Evolutionary conservation across 1,140 invertebrate genomes (phyloP).

Genomic region (Pogonognathellus flavescens): DNA sequence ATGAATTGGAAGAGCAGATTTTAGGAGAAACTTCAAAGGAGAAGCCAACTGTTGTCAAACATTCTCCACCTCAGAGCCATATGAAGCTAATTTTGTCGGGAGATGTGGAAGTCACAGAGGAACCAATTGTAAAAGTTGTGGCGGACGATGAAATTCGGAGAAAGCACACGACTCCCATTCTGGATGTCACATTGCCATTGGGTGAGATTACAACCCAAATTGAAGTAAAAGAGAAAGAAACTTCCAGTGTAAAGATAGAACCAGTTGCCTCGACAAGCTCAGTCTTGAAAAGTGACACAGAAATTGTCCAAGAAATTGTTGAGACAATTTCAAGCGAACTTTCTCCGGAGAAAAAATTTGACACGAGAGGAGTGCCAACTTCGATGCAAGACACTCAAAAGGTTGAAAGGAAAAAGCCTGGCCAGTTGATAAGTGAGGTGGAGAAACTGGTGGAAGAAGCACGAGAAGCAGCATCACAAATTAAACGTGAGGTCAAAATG

Average conservation of each 20-base stretch:
- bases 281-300: neutral
- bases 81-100: neutral
- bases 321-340: neutral
- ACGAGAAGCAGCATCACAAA: conserved; percentile 72
- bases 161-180: neutral
- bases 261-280: neutral
- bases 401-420: conserved; percentile 60
- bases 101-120: neutral
- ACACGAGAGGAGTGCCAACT: neutral
- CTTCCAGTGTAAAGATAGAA: no score
- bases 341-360: neutral
- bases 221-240: neutral
- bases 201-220: neutral
- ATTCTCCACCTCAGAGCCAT: neutral
- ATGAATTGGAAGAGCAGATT: conserved; percentile 45
- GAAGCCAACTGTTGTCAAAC: neutral
- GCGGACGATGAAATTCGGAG: neutral
- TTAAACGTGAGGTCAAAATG: conserved; percentile 73
- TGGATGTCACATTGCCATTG: neutral
- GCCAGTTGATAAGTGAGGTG: conserved; percentile 69
- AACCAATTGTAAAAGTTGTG: neutral
- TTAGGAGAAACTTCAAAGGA: neutral
- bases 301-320: neutral
- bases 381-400: neutral
- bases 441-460: conserved; percentile 72